Base-by-base conservation (phyloP, 2,797 vertebrate species). In the Anguilla marmorata region DNA sequence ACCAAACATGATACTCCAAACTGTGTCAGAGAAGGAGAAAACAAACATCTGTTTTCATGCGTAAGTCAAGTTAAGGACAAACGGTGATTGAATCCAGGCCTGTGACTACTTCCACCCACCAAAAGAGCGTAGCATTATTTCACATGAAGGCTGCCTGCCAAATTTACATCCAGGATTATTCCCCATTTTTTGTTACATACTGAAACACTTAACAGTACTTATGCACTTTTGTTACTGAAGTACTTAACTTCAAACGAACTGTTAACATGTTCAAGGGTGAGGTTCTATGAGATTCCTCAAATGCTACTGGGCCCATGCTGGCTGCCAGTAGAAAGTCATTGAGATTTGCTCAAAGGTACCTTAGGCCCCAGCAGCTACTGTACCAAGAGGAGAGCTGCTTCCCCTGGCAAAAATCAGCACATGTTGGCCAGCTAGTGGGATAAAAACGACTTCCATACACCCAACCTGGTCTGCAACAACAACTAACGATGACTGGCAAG, bases 21-120 rank as follows among this genome's bases (percentile, higher is more conserved):
- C 1, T 79, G 74, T 5, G 14, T 37, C 37, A 5, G 27, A 30
- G 30, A 79, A 16, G 3, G 19, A 37, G 3, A 41, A 79, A 79
- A 79, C 37, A 76, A 76, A 9, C 66, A 27, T 33, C 27, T 33
- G 27, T 33, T 72, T 72, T 72, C 27, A 72, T 30, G 7, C 9
- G n/a, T 72, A 33, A 79, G 74, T 79, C 74, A 41, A 72, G 66
- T 72, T 72, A 72, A 79, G 37, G 74, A 41, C 33, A 79, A 19
- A 11, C 4, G 74, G 30, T 41, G 30, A 79, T 79, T 74, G 8
- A 33, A 74, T 33, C 8, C 69, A 74, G 30, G 69, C 69, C 27
- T 74, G 4, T 74, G 27, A 41, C 30, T 33, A 16, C 72, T 41
- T 41, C 33, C 74, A 82, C 50, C 24, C 79, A 48, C 79, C 79